These are phyloP conservation scores for Gobionotothen gibberifrons DNA, from an alignment of 2,797 vertebrate genomes.

Conservation along the genomic window DNA sequence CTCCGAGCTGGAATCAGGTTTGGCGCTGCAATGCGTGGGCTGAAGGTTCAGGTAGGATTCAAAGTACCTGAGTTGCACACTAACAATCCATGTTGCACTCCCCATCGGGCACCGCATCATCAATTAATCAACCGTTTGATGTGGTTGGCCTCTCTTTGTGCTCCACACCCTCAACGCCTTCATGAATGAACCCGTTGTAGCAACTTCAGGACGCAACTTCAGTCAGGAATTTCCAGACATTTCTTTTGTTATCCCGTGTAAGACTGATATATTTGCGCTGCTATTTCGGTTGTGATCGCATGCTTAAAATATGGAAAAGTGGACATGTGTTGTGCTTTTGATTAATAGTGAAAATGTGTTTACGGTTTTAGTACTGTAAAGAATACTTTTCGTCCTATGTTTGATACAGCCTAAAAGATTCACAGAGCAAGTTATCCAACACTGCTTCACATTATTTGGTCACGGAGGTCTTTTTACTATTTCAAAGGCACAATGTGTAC, in stretches of 20 bases:
- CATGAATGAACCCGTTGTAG: constrained; percentile 72
- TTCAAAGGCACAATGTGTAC: constrained; percentile 31
- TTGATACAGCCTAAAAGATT: background rate
- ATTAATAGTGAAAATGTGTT: background rate
- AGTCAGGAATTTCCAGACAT: constrained; percentile 55
- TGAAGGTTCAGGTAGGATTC: constrained; percentile 42
- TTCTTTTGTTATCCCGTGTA: constrained; percentile 32
- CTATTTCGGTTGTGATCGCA: constrained; percentile 22
- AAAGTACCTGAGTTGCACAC: constrained; percentile 22
- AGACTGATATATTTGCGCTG: constrained; percentile 49
- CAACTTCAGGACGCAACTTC: constrained; percentile 49
- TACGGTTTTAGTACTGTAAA: background rate
- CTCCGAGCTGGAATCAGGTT: constrained; percentile 39
- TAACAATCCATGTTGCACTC: constrained; percentile 31
- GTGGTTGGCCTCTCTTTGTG: constrained; percentile 56
- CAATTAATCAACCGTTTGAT: constrained; percentile 76
- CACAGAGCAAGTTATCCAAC: background rate
- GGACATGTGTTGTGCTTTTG: constrained; percentile 4
- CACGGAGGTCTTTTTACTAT: constrained; percentile 27
- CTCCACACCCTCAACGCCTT: constrained; percentile 68
- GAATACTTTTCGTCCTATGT: background rate
- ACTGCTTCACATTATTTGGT: constrained; percentile 12
- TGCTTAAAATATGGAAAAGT: constrained; percentile 10
- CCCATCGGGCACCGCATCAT: constrained; percentile 36
- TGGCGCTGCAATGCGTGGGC: constrained; percentile 46